Evolutionary conservation across 2,113 vertebrate genomes (phyloP).

Genomic region (Megatriorchis doriae): DNA sequence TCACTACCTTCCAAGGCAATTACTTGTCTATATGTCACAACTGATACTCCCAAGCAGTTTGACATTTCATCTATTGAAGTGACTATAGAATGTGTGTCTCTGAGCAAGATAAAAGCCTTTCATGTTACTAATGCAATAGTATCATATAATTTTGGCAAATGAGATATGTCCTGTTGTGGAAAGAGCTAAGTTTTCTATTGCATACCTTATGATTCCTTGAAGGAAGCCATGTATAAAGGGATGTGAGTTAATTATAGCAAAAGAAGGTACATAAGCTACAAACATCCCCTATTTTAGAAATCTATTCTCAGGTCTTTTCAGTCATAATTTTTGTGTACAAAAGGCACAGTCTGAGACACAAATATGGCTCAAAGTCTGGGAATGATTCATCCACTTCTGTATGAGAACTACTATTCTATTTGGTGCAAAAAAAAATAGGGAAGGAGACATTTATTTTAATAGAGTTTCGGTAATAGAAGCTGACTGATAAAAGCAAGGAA

Average conservation of each 20-base stretch:
- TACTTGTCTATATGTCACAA: conserved; percentile 48
- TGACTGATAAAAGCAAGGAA: neutral
- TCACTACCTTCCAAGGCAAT: conserved; percentile 20
- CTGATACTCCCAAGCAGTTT: conserved; percentile 37
- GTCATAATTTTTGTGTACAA: neutral
- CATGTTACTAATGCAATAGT: conserved; percentile 19
- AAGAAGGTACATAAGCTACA: neutral
- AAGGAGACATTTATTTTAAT: neutral
- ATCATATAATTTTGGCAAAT: conserved; percentile 44
- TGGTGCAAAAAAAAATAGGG: neutral
- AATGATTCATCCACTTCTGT: neutral
- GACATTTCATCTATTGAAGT: conserved; percentile 53
- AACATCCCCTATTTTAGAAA: neutral
- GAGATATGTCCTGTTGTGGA: conserved; percentile 30
- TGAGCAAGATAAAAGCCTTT: conserved; percentile 45
- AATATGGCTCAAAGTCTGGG: neutral
- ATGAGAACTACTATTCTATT: neutral
- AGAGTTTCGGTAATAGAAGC: neutral
- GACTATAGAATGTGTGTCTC: neutral
- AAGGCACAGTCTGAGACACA: neutral
- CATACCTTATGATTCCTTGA: neutral
- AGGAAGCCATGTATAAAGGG: neutral
- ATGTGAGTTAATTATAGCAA: neutral
- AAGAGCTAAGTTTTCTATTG: conserved; percentile 8
- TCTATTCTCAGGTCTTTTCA: neutral